Evolutionary conservation across 2,113 vertebrate genomes (phyloP), one percentile per base, ranked within the genome.

Genomic region (Arvicanthis niloticus): DNA sequence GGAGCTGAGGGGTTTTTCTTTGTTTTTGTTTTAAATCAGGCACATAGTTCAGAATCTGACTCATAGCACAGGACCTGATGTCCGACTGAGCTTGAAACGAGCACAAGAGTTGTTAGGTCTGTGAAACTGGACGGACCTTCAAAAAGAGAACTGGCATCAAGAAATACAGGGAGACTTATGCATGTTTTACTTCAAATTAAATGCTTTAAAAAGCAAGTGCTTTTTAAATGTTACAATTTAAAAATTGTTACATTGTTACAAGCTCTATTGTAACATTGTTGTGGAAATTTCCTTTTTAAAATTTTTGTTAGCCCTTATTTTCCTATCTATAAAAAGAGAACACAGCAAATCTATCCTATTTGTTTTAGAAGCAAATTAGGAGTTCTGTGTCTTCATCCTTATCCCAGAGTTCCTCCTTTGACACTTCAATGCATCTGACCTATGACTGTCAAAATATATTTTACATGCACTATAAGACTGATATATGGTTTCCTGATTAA

Each of bases 111-210:
- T 53, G 73, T 56, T 82, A 94, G 67, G 21, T 93, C 68, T 84
- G 48, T 42, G 11, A 10, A 89, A 76, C 60, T 90, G 48, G 24
- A 53, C 0, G 85, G 65, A 77, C 31, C 51, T 91, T 82, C 21
- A 84, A 78, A 94, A 87, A n/a, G 60, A 22, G 29, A 13, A 86
- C 7, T 77, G n/a, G 21, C 82, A 22, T 56, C 26, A 72, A 56
- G 73, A 88, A 65, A 86, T 92, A 93, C 78, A 80, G 17, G n/a
- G 51, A 93, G 75, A 72, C 73, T 95, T 93, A 68, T 78, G 60
- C 92, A 65, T 68, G 8, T 73, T 91, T 91, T 92, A 93, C 88
- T 92, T 91, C 65, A 93, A 95, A 60, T 70, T n/a, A 92, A 88
- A 58, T 15, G 1, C 67, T 96, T 89, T 42, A 8, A 72, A 73